Conservation (phyloP, 2,113 vertebrate species). For the Tragelaphus scriptus region DNA sequence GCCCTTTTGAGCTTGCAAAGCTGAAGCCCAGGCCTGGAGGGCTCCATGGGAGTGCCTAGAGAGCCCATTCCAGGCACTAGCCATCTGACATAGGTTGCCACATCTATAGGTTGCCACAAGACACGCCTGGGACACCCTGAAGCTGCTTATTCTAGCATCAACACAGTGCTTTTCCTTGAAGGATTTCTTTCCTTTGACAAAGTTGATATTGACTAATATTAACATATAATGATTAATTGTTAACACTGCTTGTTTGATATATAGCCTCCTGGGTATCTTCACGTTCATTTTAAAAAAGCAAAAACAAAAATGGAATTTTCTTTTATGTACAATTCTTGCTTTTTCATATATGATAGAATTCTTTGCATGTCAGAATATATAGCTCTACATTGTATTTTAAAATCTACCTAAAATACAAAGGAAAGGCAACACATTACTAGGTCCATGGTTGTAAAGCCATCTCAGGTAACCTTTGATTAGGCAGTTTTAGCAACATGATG, state of each 20-base stretch:
- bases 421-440: neutral
- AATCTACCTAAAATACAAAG: neutral
- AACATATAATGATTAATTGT: neutral
- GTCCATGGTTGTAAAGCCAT: neutral
- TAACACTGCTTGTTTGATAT: neutral
- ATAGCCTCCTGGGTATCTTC: neutral
- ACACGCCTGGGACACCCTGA: neutral
- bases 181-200: conserved; percentile 42
- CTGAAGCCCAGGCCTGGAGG: neutral
- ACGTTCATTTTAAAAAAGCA: neutral
- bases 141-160: conserved; percentile 35
- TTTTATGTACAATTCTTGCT: neutral
- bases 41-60: neutral
- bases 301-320: neutral
- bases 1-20: neutral
- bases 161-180: neutral
- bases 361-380: neutral
- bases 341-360: neutral
- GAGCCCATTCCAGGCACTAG: neutral
- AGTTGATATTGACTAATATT: neutral
- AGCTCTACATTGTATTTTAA: neutral
- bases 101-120: neutral
- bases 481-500: neutral
- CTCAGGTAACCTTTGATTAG: neutral
- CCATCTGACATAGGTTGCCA: neutral